Percentiles rank a stretch among this genome's conserved stretches.
These are phyloP conservation scores for Drosophila emarginata DNA, from an alignment of 2,888 invertebrate species.

Conservation along the genomic window DNA sequence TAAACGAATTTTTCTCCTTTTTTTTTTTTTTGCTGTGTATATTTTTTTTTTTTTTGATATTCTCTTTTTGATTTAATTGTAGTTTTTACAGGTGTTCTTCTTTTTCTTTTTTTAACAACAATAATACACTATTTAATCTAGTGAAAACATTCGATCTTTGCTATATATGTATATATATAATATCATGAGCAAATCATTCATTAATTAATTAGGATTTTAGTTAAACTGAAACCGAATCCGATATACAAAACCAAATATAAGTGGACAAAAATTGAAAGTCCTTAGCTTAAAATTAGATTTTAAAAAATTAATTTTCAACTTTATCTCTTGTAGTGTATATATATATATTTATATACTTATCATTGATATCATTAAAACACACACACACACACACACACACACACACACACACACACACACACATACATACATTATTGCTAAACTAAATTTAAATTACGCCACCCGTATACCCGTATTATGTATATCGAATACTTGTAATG, in stretches of 20 bases:
- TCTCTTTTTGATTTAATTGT: slow-evolving; percentile 44
- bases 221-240: background rate
- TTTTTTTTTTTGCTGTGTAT: slow-evolving; percentile 18
- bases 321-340: background rate
- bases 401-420: slow-evolving; percentile 17
- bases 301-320: background rate
- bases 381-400: slow-evolving; percentile 21
- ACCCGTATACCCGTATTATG: slow-evolving; percentile 50
- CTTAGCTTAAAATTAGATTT: background rate
- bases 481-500: slow-evolving; percentile 57
- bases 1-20: slow-evolving; percentile 22
- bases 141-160: slow-evolving; percentile 4
- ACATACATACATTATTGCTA: slow-evolving; percentile 36
- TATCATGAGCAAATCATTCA: background rate
- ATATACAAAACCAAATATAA: background rate
- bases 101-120: slow-evolving; percentile 26
- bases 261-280: too few species aligned
- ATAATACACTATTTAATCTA: background rate
- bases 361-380: slow-evolving; percentile 57
- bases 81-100: slow-evolving; percentile 80
- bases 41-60: slow-evolving; percentile 46
- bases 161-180: background rate
- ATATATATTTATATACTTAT: slow-evolving; percentile 35
- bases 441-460: slow-evolving; percentile 55
- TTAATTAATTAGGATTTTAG: background rate